Evolutionary conservation across 2,888 invertebrate species (phyloP).

Genomic region (Cantharis nigra): DNA sequence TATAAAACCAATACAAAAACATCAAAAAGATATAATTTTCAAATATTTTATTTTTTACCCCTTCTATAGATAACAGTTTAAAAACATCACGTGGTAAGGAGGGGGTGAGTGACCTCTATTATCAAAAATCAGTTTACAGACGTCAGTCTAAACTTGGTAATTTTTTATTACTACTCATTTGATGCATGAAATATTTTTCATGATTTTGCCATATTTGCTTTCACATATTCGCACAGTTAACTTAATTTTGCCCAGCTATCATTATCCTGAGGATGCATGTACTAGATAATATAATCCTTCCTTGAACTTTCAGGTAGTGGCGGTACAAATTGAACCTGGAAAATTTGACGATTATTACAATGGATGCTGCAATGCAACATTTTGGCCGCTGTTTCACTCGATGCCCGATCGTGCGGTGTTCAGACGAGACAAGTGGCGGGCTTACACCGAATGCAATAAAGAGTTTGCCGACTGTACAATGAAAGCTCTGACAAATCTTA

Average conservation of each 20-base stretch:
- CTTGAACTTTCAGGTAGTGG: constrained; percentile 68
- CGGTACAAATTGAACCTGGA: constrained; percentile 75
- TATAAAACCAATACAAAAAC: background rate
- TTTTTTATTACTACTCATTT: background rate
- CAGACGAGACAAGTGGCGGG: constrained; percentile 80
- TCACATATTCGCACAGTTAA: too few species aligned
- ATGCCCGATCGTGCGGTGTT: constrained; percentile 90
- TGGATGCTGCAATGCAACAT: constrained; percentile 89
- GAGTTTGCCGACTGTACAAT: constrained; percentile 83
- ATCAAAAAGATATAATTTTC: background rate
- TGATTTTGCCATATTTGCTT: background rate
- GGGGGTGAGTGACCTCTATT: constrained; percentile 24
- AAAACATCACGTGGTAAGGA: constrained; percentile 25
- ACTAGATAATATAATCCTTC: too few species aligned
- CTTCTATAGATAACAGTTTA: constrained; percentile 13
- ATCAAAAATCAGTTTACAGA: constrained; percentile 11
- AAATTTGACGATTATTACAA: constrained; percentile 88
- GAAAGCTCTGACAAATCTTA: constrained; percentile 64
- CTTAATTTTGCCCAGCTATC: too few species aligned
- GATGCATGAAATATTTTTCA: background rate
- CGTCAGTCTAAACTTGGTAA: background rate
- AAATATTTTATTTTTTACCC: constrained; percentile 15
- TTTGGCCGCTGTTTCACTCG: constrained; percentile 91
- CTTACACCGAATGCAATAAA: constrained; percentile 79
- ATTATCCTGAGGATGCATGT: too few species aligned